Percentiles rank a stretch among this genome's conserved stretches.
phyloP scores from a whole-genome alignment of 2,888 invertebrate species.

The Melanostoma scalare region DNA sequence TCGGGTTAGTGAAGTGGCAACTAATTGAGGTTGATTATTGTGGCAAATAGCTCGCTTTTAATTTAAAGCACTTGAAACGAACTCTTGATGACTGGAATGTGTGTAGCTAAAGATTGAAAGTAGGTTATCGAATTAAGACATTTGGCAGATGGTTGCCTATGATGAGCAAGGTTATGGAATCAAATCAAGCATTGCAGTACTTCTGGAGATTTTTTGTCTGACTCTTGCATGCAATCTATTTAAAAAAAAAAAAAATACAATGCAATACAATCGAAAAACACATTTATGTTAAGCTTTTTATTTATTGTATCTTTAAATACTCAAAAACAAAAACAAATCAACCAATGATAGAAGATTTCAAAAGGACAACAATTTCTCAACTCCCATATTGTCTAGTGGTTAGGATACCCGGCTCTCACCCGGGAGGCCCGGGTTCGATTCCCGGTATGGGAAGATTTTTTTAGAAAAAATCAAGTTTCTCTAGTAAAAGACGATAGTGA shows the following conservation, averaged over 20 bases:
- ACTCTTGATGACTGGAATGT: constrained; percentile 10
- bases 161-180: background rate
- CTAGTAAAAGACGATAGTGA: too few relatives aligned
- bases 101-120: constrained; percentile 15
- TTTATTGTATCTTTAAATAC: too few relatives aligned
- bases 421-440: constrained; percentile 91
- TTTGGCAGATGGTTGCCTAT: constrained; percentile 29
- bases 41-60: constrained; percentile 50
- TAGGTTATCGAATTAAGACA: constrained; percentile 35
- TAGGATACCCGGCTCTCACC: constrained; percentile 83
- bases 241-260: too few relatives aligned
- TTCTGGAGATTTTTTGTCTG: too few relatives aligned
- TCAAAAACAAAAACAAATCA: too few relatives aligned
- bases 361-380: constrained; percentile 5
- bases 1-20: constrained; percentile 38
- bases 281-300: too few relatives aligned
- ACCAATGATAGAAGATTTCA: background rate
- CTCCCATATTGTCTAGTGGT: constrained; percentile 82
- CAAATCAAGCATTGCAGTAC: too few relatives aligned
- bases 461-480: background rate
- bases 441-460: constrained; percentile 90
- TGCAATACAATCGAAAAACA: too few relatives aligned
- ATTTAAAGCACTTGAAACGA: constrained; percentile 58
- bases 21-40: constrained; percentile 64
- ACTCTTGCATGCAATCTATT: too few relatives aligned